These are phyloP conservation scores for Vannuccia rotundouncinata DNA, from an alignment of 2,888 invertebrate genomes.

Conservation along the genomic window DNA sequence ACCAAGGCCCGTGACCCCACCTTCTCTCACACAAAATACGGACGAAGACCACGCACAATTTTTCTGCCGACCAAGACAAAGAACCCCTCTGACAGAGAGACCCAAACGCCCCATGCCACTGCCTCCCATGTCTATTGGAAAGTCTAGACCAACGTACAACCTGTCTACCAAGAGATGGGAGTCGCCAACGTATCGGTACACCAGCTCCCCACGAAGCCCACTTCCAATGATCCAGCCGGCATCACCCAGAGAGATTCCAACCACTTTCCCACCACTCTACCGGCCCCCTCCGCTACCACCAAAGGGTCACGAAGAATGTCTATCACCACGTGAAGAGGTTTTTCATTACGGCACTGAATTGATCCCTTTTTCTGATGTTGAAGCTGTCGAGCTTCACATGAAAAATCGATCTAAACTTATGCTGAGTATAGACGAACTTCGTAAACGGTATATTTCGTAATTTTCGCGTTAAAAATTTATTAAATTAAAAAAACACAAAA, in stretches of 20 bases:
- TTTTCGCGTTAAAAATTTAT: background rate
- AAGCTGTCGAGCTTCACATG: conserved; percentile 12
- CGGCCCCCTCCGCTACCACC: background rate
- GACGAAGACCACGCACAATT: background rate
- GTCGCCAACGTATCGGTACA: background rate
- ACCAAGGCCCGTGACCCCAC: background rate
- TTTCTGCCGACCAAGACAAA: background rate
- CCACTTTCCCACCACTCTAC: background rate
- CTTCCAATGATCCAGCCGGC: too few species aligned
- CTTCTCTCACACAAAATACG: too few species aligned
- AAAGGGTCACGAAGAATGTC: background rate
- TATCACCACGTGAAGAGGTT: background rate
- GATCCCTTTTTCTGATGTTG: background rate
- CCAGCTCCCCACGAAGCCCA: background rate
- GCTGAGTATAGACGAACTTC: background rate
- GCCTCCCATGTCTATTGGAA: background rate
- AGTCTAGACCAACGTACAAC: background rate
- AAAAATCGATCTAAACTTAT: background rate
- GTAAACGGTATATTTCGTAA: background rate
- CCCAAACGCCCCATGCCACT: background rate
- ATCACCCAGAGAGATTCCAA: too few species aligned
- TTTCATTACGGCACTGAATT: background rate
- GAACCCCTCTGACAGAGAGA: background rate
- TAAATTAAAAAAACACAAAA: background rate
- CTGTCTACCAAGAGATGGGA: background rate